phyloP scores from a whole-genome alignment of 2,888 invertebrate genomes.

The Rhagonycha lutea region DNA sequence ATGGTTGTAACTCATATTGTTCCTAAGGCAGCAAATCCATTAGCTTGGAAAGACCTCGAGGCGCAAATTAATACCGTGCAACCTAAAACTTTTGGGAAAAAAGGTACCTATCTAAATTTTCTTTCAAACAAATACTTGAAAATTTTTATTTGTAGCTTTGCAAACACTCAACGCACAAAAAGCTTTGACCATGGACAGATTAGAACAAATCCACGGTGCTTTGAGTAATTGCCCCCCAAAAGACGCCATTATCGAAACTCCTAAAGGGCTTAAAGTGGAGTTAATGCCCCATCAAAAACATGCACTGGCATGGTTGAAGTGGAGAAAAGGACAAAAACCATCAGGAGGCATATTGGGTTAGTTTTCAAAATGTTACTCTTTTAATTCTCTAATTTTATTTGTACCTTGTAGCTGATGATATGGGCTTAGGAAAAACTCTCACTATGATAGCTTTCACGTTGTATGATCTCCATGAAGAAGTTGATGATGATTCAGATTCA shows the following conservation, averaged over 20 bases:
- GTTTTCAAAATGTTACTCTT: neutral
- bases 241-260: conserved; percentile 61
- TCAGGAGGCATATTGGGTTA: conserved; percentile 84
- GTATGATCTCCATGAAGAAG: conserved; percentile 57
- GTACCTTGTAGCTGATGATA: conserved; percentile 68
- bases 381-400: neutral
- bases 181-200: conserved; percentile 70
- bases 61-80: conserved; percentile 59
- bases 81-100: conserved; percentile 63
- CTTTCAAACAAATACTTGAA: neutral
- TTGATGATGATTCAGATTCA: conserved; percentile 44
- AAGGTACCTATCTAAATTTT: conserved; percentile 33
- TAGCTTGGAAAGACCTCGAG: conserved; percentile 61
- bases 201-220: conserved; percentile 73
- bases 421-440: conserved; percentile 83
- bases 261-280: conserved; percentile 64
- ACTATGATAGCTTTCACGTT: conserved; percentile 79
- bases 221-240: conserved; percentile 70
- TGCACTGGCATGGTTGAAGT: conserved; percentile 85
- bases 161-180: conserved; percentile 71
- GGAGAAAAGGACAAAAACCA: conserved; percentile 87
- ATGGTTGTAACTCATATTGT: conserved; percentile 55
- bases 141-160: conserved; percentile 59
- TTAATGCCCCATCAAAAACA: conserved; percentile 85
- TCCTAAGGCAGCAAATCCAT: neutral